Conservation (phyloP, 2,113 vertebrate genomes). For the Girardinichthys multiradiatus region DNA sequence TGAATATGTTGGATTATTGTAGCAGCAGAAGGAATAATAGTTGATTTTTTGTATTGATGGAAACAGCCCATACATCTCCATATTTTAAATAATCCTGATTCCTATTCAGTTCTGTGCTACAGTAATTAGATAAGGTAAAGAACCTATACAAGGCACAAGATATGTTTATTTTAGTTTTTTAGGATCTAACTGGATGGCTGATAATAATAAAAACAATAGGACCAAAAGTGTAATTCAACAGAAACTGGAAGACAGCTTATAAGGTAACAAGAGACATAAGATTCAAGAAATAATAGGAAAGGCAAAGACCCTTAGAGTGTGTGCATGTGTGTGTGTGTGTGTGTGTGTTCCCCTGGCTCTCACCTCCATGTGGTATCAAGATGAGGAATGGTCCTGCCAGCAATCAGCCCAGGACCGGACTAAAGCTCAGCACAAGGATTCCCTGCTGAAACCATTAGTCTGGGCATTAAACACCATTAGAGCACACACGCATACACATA, state of each 20-base stretch:
- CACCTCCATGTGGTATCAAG: constrained; percentile 71
- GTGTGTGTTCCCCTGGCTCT: constrained; percentile 67
- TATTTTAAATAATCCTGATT: background rate
- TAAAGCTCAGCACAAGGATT: constrained; percentile 72
- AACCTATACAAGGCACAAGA: background rate
- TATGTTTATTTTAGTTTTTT: background rate
- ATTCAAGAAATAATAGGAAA: constrained; percentile 32
- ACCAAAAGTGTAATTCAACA: constrained; percentile 1
- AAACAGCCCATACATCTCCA: background rate
- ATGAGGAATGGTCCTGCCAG: constrained; percentile 80
- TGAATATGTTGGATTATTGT: background rate
- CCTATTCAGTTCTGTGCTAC: background rate
- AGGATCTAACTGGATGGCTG: background rate
- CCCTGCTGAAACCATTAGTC: constrained; percentile 79
- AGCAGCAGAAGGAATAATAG: background rate
- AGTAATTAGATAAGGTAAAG: background rate
- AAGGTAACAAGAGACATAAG: constrained; percentile 16
- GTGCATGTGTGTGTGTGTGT: constrained; percentile 27
- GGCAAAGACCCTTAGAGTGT: constrained; percentile 13
- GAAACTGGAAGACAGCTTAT: constrained; percentile 8
- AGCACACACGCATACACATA: constrained; percentile 41
- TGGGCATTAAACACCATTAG: constrained; percentile 79
- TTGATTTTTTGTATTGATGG: background rate
- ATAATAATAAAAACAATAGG: background rate
- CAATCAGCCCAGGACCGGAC: constrained; percentile 69